Evolutionary conservation across 2,797 vertebrate species (phyloP).

Genomic region (Myripristis murdjan): DNA sequence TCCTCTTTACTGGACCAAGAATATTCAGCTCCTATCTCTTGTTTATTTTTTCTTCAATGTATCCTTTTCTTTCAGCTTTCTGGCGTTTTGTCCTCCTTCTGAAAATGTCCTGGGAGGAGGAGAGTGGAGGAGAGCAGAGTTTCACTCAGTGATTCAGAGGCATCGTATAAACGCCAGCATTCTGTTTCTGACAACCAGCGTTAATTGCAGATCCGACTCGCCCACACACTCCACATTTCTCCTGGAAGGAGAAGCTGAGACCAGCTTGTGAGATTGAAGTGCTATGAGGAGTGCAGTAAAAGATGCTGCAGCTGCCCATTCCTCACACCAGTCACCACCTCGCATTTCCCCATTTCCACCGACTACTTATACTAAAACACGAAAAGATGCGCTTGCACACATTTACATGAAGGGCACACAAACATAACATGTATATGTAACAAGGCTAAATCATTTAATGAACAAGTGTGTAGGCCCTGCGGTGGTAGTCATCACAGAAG

Average conservation of each 20-base stretch:
- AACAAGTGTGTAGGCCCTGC: conserved; percentile 37
- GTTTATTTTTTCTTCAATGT: conserved; percentile 73
- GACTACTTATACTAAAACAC: conserved; percentile 71
- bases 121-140: conserved; percentile 81
- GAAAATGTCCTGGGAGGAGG: conserved; percentile 83
- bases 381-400: conserved; percentile 55
- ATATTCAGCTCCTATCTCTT: conserved; percentile 74
- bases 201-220: conserved; percentile 90
- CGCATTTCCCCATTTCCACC: conserved; percentile 71
- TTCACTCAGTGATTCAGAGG: conserved; percentile 86
- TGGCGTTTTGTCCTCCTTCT: conserved; percentile 82
- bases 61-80: conserved; percentile 80
- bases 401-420: conserved; percentile 57
- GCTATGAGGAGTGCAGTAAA: conserved; percentile 84
- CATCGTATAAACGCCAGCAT: conserved; percentile 87
- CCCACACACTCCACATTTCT: conserved; percentile 88
- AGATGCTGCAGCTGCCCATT: conserved; percentile 82
- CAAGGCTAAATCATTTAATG: conserved; percentile 69
- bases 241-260: conserved; percentile 86
- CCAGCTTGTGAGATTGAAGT: conserved; percentile 83
- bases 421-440: conserved; percentile 59
- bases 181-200: conserved; percentile 87
- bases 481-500: conserved; percentile 42
- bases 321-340: conserved; percentile 81
- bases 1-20: conserved; percentile 78